phyloP scores from a whole-genome alignment of 1,140 invertebrate genomes.

The Drosophila ananassae region DNA sequence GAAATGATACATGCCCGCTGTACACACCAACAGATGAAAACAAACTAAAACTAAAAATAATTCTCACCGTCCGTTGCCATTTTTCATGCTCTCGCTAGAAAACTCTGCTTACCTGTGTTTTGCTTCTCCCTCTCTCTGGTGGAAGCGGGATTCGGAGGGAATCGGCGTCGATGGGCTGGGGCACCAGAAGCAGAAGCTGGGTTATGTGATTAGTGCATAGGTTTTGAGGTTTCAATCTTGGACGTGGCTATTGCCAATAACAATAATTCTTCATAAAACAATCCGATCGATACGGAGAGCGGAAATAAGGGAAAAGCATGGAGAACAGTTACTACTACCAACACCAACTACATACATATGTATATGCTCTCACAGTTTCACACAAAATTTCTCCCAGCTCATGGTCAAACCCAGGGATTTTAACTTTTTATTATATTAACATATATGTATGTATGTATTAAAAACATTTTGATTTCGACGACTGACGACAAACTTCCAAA shows the following conservation, averaged over 20 bases:
- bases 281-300: neutral
- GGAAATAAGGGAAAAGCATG: too few relatives aligned
- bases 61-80: conserved; percentile 51
- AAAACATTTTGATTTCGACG: too few relatives aligned
- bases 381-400: neutral
- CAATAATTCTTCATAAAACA: neutral
- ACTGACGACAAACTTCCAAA: too few relatives aligned
- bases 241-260: neutral
- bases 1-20: conserved; percentile 41
- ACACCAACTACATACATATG: too few relatives aligned
- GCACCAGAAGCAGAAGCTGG: conserved; percentile 3
- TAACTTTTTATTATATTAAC: too few relatives aligned
- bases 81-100: too few relatives aligned
- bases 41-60: conserved; percentile 71
- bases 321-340: neutral
- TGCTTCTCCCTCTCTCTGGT: neutral
- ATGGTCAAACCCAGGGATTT: neutral
- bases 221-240: neutral
- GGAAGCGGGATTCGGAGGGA: too few relatives aligned
- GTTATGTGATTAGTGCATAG: conserved; percentile 3
- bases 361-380: neutral
- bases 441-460: too few relatives aligned
- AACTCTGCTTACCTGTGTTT: neutral
- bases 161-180: neutral
- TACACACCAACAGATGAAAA: conserved; percentile 74